Evolutionary conservation across 1,140 invertebrate species (phyloP).

Genomic region (Pseudobourletiella spinata): DNA sequence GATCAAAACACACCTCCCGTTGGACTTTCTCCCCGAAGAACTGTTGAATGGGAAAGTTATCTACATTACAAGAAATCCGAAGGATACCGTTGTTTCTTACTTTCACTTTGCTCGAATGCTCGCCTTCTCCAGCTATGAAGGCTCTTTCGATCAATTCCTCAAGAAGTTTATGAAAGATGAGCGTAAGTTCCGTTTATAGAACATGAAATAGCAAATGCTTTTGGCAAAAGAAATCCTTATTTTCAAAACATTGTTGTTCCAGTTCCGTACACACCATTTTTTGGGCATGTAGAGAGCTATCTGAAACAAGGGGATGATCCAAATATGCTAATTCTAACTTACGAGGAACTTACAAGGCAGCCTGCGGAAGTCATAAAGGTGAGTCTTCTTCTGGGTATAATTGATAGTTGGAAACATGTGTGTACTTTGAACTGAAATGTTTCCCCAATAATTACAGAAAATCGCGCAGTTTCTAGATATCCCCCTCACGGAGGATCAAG

Average conservation of each 20-base stretch:
- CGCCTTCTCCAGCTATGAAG: constrained; percentile 39
- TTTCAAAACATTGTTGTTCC: constrained; percentile 28
- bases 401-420: no score
- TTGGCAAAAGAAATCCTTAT: no score
- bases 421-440: no score
- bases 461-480: constrained; percentile 46
- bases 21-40: constrained; percentile 18
- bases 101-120: constrained; percentile 45
- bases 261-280: constrained; percentile 49
- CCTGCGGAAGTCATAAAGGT: constrained; percentile 39
- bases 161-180: constrained; percentile 43
- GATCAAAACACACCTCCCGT: constrained; percentile 33
- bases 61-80: constrained; percentile 47
- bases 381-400: neutral
- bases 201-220: neutral
- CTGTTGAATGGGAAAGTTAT: constrained; percentile 41
- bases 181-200: constrained; percentile 38
- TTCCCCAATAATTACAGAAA: constrained; percentile 25
- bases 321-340: constrained; percentile 46
- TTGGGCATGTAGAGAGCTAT: constrained; percentile 46
- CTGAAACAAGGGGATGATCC: constrained; percentile 39
- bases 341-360: constrained; percentile 48
- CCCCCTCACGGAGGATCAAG: constrained; percentile 38
- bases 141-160: constrained; percentile 42
- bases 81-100: constrained; percentile 43